Evolutionary conservation across 2,888 invertebrate genomes (phyloP).

Genomic region (Monochamus alternatus): DNA sequence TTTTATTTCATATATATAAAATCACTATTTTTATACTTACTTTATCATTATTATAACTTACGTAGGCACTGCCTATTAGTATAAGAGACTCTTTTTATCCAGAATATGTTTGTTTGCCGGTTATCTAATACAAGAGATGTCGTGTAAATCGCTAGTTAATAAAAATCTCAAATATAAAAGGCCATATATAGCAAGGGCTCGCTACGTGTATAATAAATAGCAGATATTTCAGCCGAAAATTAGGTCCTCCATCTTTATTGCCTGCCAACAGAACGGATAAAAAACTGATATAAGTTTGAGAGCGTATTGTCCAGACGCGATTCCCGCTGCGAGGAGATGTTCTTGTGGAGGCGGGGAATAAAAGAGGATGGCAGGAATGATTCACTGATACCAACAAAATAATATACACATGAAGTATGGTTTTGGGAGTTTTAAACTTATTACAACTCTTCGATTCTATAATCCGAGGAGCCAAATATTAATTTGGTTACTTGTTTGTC

Average conservation of each 20-base stretch:
- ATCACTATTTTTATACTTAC: too few species aligned
- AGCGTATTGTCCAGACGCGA: conserved; percentile 68
- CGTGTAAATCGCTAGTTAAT: conserved; percentile 19
- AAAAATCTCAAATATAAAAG: conserved; percentile 28
- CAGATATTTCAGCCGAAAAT: conserved; percentile 68
- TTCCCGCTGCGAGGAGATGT: conserved; percentile 67
- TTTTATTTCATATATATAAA: too few species aligned
- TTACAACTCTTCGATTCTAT: conserved; percentile 9
- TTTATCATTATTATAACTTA: too few species aligned
- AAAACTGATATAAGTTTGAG: conserved; percentile 68
- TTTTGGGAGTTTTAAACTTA: conserved; percentile 41
- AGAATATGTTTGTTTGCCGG: too few species aligned
- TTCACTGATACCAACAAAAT: conserved; percentile 66
- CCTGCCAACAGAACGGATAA: conserved; percentile 68
- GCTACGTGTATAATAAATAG: conserved; percentile 64
- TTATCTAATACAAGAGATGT: not conserved
- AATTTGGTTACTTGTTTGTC: not conserved
- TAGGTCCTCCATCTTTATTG: conserved; percentile 70
- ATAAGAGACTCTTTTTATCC: conserved; percentile 23
- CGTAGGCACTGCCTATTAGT: conserved; percentile 12
- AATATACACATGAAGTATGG: conserved; percentile 63
- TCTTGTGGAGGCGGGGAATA: conserved; percentile 55
- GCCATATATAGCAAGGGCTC: not conserved
- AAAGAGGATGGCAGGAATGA: conserved; percentile 59
- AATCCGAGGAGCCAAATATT: not conserved